Conservation (phyloP, 1,140 invertebrate genomes). For the Habropoda laboriosa region DNA sequence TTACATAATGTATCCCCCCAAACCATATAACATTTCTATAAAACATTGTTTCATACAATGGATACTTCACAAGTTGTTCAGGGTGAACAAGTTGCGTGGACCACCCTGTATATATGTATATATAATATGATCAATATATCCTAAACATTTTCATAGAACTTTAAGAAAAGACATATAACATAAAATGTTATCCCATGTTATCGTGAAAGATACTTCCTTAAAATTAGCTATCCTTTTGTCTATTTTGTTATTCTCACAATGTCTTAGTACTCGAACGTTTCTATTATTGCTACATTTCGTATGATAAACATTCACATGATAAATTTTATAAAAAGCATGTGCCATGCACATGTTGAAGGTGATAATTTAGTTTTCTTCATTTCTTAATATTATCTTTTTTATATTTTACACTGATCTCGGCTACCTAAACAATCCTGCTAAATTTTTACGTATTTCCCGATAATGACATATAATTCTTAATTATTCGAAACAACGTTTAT, state of each 20-base stretch:
- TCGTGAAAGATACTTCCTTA: neutral
- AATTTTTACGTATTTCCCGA: neutral
- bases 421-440: neutral
- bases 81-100: no score
- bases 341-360: neutral
- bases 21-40: neutral
- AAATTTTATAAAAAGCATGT: neutral
- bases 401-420: neutral
- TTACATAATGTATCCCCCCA: no score
- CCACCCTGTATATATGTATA: no score
- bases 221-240: neutral
- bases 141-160: no score
- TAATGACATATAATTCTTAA: neutral
- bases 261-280: neutral
- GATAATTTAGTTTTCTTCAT: slow-evolving; percentile 5
- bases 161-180: no score
- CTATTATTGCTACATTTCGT: neutral
- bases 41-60: no score
- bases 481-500: neutral
- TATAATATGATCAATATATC: no score
- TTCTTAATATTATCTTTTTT: neutral
- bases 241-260: neutral
- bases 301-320: neutral
- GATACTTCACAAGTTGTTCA: no score
- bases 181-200: no score